A percentile compares a stretch with the other conserved stretches of the same genome.
These are phyloP conservation scores for Parnassius glacialis DNA, from an alignment of 2,888 invertebrate genomes.

Conservation along the genomic window DNA sequence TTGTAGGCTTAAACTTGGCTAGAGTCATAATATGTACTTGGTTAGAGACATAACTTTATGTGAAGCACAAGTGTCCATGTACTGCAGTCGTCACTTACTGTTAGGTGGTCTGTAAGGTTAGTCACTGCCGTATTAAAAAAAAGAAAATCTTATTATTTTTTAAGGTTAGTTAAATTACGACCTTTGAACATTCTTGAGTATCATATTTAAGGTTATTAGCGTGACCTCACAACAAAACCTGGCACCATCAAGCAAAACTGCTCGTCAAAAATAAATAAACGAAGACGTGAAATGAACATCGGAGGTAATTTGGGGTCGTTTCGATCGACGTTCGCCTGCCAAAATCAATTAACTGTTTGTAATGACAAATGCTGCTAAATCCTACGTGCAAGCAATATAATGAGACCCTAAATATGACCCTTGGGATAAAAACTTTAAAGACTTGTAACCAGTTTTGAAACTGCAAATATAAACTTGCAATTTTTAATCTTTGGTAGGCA, in stretches of 20 bases:
- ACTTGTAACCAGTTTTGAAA: background rate
- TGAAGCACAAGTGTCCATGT: too few species aligned
- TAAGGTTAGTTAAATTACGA: background rate
- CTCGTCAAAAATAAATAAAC: constrained; percentile 42
- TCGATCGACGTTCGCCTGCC: constrained; percentile 62
- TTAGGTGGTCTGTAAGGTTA: too few species aligned
- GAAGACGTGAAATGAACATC: constrained; percentile 36
- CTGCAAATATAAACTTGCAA: constrained; percentile 34
- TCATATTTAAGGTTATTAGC: background rate
- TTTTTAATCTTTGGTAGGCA: constrained; percentile 51
- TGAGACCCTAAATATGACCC: constrained; percentile 29
- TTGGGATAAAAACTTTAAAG: constrained; percentile 24
- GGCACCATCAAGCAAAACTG: constrained; percentile 11
- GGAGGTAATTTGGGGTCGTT: constrained; percentile 50
- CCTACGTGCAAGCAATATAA: constrained; percentile 8
- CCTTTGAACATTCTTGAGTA: background rate
- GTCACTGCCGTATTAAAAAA: too few species aligned
- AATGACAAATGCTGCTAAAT: constrained; percentile 45
- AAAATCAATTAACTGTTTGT: constrained; percentile 71
- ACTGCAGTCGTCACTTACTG: too few species aligned
- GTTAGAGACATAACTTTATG: too few species aligned
- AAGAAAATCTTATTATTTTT: background rate
- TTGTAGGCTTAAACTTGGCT: too few species aligned
- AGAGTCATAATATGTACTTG: too few species aligned
- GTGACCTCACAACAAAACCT: constrained; percentile 2